Base-by-base conservation (phyloP, 1,140 invertebrate genomes). In the Euschistus heros region DNA sequence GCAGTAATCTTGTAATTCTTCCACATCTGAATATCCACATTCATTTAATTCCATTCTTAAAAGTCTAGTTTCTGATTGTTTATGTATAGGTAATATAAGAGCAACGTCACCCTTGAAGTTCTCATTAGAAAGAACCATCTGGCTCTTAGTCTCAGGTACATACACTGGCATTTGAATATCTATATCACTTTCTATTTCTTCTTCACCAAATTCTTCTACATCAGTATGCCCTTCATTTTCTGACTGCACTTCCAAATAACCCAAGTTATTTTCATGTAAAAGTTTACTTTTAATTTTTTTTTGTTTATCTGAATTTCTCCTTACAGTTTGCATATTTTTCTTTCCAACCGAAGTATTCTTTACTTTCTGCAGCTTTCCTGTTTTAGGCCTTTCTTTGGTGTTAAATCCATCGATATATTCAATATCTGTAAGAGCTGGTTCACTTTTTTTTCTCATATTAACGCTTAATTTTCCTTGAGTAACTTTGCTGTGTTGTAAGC, bases 91-190 rank as follows among this genome's bases (percentile, higher is more conserved):
- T 33, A 66, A 22, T 14, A 60, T 66, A 10, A 66, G 26, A 27
- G 64, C 42, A 30, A 66, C 20, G 17, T 61, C 55, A 42, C 77
- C 74, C 60, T 71, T 71, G 37, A 76, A 71, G 70, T 77, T 75
- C 69, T 80, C 79, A 64, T 76, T 75, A 2, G 79, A 67, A 20
- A 79, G 67, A 59, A 79, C 71, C 26, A 81, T 69, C 68, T 79
- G 77, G 50, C 80, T 73, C 61, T 74, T 73, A 26, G 77, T 72
- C 42, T 73, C 61, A 26, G 79, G 79, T 17, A 80, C 46, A 14
- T 57, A 66, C 27, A 18, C 27, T 15, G 66, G 62, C 2, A 33
- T 37, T n/a, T 60, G 52, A 15, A 52, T 42, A 26, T 66, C 65
- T 24, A 42, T 54, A 26, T 66, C 65, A 42, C 60, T 65, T 64